phyloP scores from a whole-genome alignment of 1,140 invertebrate species.

The Oryctes rhinoceros region DNA sequence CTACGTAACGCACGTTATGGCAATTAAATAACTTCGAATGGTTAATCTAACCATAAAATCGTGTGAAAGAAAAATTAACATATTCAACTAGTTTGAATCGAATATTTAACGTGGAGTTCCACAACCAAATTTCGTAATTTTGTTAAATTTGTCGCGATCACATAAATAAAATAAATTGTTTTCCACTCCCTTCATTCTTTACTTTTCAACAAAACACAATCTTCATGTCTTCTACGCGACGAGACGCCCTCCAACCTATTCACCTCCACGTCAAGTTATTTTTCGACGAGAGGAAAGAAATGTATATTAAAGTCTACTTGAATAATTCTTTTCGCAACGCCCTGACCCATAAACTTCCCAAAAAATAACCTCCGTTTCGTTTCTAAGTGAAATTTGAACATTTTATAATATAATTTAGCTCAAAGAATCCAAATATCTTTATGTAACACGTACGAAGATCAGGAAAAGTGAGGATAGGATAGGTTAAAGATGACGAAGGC shows the following conservation, averaged over 20 bases:
- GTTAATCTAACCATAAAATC: too few species aligned
- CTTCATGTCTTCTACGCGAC: not conserved
- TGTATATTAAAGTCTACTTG: not conserved
- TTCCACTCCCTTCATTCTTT: too few species aligned
- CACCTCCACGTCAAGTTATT: not conserved
- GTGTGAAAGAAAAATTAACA: too few species aligned
- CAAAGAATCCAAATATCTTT: not conserved
- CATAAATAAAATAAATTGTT: too few species aligned
- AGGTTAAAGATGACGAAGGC: too few species aligned
- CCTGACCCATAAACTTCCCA: not conserved
- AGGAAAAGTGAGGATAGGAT: too few species aligned
- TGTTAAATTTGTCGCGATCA: too few species aligned
- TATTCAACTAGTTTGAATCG: too few species aligned
- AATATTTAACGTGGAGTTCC: too few species aligned
- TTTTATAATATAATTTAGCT: constrained; percentile 11
- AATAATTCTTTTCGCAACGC: not conserved
- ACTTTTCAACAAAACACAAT: not conserved
- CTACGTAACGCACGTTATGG: too few species aligned
- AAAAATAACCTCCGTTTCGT: not conserved
- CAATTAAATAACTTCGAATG: too few species aligned
- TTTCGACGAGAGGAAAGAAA: not conserved
- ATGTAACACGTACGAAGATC: not conserved
- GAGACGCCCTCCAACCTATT: not conserved
- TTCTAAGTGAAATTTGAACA: not conserved
- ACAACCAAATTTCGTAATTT: too few species aligned